These are phyloP conservation scores for Arizona elegans DNA, from an alignment of 2,113 vertebrate genomes.

Conservation along the genomic window DNA sequence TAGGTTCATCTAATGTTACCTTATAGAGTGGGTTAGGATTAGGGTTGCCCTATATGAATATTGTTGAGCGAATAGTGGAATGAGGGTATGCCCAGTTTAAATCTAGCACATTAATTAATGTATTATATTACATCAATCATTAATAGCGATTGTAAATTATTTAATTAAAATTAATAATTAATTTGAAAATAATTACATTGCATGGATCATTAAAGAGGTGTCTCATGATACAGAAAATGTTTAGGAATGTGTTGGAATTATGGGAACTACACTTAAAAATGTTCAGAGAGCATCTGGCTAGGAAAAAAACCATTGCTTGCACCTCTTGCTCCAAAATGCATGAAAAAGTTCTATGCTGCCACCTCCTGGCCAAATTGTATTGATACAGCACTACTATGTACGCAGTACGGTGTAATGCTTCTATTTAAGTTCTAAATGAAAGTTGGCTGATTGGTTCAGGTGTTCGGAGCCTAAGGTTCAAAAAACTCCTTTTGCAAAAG, in stretches of 20 bases:
- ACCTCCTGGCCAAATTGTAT: slow-evolving; percentile 54
- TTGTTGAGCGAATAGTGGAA: neutral
- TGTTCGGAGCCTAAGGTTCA: no score
- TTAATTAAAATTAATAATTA: neutral
- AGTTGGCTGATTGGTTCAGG: no score
- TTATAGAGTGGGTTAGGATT: neutral
- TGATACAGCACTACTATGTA: neutral
- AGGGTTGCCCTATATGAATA: neutral
- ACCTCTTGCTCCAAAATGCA: accelerated
- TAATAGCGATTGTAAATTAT: neutral
- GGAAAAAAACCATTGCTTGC: neutral
- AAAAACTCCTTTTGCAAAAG: neutral
- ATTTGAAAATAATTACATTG: neutral
- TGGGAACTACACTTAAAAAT: neutral
- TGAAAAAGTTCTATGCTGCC: slow-evolving; percentile 54
- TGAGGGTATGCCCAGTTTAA: neutral
- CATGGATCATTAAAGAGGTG: neutral
- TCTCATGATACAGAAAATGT: neutral
- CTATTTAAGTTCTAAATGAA: neutral
- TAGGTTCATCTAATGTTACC: neutral
- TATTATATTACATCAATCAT: neutral
- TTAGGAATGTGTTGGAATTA: neutral
- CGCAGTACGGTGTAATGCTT: neutral
- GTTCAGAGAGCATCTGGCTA: neutral
- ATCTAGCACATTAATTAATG: neutral